Conservation (phyloP, 53 echinoderm and acorn worm species). For the Paracentrotus lividus region DNA sequence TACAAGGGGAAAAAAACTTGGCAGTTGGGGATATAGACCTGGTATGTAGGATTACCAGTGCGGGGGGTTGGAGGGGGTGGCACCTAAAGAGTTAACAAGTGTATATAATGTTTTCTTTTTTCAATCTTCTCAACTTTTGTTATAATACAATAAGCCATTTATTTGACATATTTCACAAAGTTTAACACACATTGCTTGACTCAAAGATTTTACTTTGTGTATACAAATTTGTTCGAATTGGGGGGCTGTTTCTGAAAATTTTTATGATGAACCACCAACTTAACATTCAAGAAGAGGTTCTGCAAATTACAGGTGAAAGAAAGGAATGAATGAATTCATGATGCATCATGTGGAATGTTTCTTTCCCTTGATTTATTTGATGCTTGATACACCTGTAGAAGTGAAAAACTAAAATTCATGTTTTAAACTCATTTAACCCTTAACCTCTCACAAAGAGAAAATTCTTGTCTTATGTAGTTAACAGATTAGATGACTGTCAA, state of each 20-base stretch:
- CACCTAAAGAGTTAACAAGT: too few species aligned
- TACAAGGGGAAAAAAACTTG: too few species aligned
- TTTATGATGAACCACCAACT: neutral
- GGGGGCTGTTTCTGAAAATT: conserved; percentile 43
- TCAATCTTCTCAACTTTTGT: too few species aligned
- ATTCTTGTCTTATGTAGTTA: neutral
- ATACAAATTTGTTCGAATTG: neutral
- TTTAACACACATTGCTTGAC: too few species aligned
- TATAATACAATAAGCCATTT: too few species aligned
- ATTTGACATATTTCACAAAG: too few species aligned
- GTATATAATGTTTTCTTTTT: too few species aligned
- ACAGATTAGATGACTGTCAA: neutral
- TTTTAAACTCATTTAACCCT: neutral
- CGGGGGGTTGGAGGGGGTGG: too few species aligned
- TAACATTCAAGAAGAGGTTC: neutral
- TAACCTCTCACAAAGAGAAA: too few species aligned
- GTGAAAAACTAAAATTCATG: neutral
- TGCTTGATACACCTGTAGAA: neutral
- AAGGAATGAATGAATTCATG: conserved; percentile 3
- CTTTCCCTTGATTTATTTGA: neutral
- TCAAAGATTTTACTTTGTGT: too few species aligned
- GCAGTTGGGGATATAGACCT: too few species aligned
- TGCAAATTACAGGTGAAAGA: neutral
- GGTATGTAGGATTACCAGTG: too few species aligned
- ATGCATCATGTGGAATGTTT: neutral